Evolutionary conservation across 2,797 vertebrate genomes (phyloP), one percentile per base, ranked within the genome.

Genomic region (Diplodus puntazzo): DNA sequence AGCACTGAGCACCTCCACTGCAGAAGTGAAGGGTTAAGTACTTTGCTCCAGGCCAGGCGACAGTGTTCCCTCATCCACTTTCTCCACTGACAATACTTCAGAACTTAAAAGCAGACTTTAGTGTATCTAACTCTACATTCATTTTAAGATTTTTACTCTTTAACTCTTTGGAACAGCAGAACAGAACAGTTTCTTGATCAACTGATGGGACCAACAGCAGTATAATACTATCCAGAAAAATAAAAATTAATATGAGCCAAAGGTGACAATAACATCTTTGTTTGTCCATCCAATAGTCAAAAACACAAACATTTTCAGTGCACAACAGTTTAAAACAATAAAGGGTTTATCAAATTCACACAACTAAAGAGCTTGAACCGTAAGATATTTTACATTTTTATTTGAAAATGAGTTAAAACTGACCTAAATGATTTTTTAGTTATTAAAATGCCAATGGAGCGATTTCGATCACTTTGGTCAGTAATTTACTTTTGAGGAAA

Each of bases 11-110:
- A 30, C 42, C 60, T 52, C 62, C 53, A 57, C 23, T 48, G 76
- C 23, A 71, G 16, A 69, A 63, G 66, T 1, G 42, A 72, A 23
- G 72, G 68, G 69, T 66, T 80, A 75, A 80, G 74, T 17, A 48
- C 34, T 77, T 59, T 42, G 17, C 30, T 69, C 45, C 54, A 25
- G 45, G 70, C 46, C 27, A 21, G 52, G 48, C 16, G 20, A 34
- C 39, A 5, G 54, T 6, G 30, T 70, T 59, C 70, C 34, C 65
- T 73, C 68, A 20, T 48, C 49, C 42, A 74, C 86, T 77, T 75
- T 80, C 79, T 66, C 34, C 16, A 3, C 45, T 75, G 25, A 61
- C 18, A n/a, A 58, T 34, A 34, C 34, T 34, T 34, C 34, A 34
- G 34, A 9, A 23, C 57, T 69, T 59, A 30, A 2, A 78, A 34